Percentiles rank a stretch among this genome's conserved stretches.
Conservation (phyloP, 2,888 invertebrate species). For the Ormyrus nitidulus region DNA sequence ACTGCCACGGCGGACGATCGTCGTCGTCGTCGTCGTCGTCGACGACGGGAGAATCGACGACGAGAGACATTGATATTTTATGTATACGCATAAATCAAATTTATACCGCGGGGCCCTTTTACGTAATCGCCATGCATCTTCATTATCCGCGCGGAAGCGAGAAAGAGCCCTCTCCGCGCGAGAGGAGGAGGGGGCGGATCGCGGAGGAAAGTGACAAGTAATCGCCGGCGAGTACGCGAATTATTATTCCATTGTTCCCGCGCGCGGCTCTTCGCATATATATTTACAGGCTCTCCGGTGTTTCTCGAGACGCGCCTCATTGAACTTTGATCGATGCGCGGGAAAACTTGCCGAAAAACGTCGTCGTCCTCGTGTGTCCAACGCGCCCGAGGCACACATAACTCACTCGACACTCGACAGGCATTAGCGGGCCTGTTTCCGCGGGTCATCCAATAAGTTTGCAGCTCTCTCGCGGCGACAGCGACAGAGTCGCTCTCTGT, state of each 20-base stretch:
- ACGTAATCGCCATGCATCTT: slow-evolving; percentile 41
- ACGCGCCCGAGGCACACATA: no score
- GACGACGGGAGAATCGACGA: slow-evolving; percentile 30
- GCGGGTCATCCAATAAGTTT: slow-evolving; percentile 45
- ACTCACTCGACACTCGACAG: no score
- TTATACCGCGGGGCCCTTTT: slow-evolving; percentile 15
- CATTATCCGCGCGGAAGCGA: slow-evolving; percentile 28
- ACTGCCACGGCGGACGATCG: slow-evolving; percentile 22
- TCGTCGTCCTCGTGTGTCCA: no score
- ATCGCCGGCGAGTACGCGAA: background rate
- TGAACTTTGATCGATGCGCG: no score
- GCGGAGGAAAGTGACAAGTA: background rate
- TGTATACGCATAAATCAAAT: slow-evolving; percentile 50
- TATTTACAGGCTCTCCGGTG: no score
- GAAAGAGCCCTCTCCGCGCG: background rate
- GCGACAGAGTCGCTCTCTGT: background rate
- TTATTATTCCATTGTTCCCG: slow-evolving; percentile 1
- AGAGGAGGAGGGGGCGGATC: background rate
- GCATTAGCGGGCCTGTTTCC: no score
- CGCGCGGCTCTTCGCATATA: no score
- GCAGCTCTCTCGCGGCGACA: background rate
- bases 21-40: slow-evolving; percentile 15
- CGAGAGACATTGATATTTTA: slow-evolving; percentile 49
- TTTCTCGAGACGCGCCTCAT: no score
- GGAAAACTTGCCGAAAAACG: no score